Evolutionary conservation across 2,113 vertebrate species (phyloP), one percentile per base, ranked within the genome.

Genomic region (Corvus cornix): DNA sequence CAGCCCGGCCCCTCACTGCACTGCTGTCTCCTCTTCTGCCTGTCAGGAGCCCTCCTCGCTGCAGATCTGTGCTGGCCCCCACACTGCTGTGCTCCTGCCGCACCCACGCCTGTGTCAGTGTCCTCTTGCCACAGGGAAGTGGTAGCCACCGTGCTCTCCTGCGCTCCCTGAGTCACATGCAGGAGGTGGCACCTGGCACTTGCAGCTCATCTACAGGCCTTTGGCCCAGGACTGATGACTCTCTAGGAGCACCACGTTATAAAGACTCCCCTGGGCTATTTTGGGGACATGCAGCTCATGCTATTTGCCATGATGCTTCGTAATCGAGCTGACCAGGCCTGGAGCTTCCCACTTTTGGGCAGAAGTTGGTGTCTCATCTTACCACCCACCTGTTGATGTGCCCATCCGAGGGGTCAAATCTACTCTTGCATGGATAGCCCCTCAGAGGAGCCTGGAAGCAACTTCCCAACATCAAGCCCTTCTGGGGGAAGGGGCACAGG

Each of bases 321-420:
- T 97, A 98, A 97, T 87, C 0, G 96, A 98, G 96, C 97, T 0
- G 58, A 69, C 67, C 41, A 20, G 51, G 74, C 82, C 79, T 1
- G 28, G 74, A 86, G 84, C 93, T 68, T 91, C 96, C 93, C 88
- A 30, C 91, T 63, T 76, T 55, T 39, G 75, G 95, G 96, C 96
- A 97, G 97, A 90, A 87, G 96, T 96, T 62, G 73, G 53, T 51
- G 96, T 96, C 95, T 98, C 97, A 70, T 95, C 93, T 98, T 98
- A 98, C 98, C 94, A 35, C 74, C 90, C 97, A 98, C 97, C 98
- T 98, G 98, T 97, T 49, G 27, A 94, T 26, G 48, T 87, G 72
- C 90, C 94, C 35, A 33, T 97, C 96, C 91, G 89, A 92, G 74
- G 96, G 91, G 95, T 97, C 96, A 96, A 67, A 80, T 30, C 91